These are phyloP conservation scores for Scaptodrosophila lebanonensis DNA, from an alignment of 1,140 invertebrate genomes.

Conservation along the genomic window DNA sequence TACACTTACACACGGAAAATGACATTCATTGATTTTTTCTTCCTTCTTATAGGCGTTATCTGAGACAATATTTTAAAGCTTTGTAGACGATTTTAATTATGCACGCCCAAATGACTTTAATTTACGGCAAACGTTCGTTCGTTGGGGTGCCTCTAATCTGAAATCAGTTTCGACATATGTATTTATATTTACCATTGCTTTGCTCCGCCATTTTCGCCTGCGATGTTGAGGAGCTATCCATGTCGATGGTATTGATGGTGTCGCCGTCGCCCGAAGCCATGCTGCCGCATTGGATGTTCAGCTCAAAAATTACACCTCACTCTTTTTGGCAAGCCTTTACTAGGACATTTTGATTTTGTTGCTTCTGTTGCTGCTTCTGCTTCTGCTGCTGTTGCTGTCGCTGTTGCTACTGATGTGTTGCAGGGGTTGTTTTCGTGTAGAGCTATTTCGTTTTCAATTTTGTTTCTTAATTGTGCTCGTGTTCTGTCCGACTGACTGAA, in stretches of 20 bases:
- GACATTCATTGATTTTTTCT: constrained; percentile 72
- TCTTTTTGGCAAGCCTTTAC: constrained; percentile 15
- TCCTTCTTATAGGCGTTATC: constrained; percentile 15
- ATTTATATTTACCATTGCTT: constrained; percentile 66
- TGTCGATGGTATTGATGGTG: constrained; percentile 82
- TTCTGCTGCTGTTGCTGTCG: no score
- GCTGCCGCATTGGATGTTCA: constrained; percentile 34
- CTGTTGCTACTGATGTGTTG: no score
- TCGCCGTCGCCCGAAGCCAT: constrained; percentile 84
- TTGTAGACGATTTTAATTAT: no score
- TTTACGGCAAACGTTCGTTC: no score
- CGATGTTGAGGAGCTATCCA: constrained; percentile 76
- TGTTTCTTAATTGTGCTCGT: background rate
- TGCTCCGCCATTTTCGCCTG: constrained; percentile 61
- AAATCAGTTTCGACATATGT: no score
- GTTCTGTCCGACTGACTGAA: background rate
- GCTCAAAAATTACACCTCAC: no score
- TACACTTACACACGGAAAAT: no score
- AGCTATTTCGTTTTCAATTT: background rate
- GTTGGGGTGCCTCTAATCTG: no score
- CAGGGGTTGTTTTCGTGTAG: constrained; percentile 2
- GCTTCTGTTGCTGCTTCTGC: no score
- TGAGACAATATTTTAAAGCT: constrained; percentile 1
- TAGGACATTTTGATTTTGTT: constrained; percentile 27
- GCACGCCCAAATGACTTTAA: no score